Conservation (phyloP, 2,797 vertebrate species). For the Sciurus carolinensis region DNA sequence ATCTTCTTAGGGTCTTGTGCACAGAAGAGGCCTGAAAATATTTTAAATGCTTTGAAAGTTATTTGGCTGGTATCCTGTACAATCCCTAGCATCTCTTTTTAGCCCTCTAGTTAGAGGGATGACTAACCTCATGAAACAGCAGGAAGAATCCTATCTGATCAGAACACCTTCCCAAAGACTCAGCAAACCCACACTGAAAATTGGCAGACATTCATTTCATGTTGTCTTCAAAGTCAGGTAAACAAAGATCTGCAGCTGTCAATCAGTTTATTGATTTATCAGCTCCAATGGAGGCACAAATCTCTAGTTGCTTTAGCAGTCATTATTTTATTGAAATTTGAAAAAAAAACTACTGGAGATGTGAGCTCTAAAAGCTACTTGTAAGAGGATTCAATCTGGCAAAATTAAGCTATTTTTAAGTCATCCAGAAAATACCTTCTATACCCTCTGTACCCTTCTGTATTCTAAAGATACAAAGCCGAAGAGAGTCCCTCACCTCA, state of each 20-base stretch:
- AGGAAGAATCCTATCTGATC: no score
- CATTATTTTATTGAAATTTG: not conserved
- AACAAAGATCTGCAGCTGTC: not conserved
- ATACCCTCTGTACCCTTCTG: not conserved
- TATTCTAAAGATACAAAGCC: not conserved
- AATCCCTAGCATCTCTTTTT: not conserved
- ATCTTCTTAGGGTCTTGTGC: not conserved
- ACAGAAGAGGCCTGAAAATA: not conserved
- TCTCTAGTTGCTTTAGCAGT: not conserved
- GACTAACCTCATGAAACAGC: not conserved
- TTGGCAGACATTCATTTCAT: not conserved
- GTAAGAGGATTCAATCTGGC: not conserved
- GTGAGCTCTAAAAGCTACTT: not conserved
- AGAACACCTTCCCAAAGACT: not conserved
- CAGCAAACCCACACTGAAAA: not conserved
- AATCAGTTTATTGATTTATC: not conserved
- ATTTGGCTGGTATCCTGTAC: not conserved
- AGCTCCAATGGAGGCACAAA: not conserved
- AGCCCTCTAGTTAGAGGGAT: not conserved
- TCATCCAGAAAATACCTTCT: not conserved
- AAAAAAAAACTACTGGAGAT: not conserved
- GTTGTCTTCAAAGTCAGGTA: not conserved
- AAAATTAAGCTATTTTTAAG: not conserved
- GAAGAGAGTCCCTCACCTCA: not conserved
- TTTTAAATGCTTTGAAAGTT: not conserved